phyloP scores from a whole-genome alignment of 2,113 vertebrate species.

The Oncorhynchus tshawytscha region DNA sequence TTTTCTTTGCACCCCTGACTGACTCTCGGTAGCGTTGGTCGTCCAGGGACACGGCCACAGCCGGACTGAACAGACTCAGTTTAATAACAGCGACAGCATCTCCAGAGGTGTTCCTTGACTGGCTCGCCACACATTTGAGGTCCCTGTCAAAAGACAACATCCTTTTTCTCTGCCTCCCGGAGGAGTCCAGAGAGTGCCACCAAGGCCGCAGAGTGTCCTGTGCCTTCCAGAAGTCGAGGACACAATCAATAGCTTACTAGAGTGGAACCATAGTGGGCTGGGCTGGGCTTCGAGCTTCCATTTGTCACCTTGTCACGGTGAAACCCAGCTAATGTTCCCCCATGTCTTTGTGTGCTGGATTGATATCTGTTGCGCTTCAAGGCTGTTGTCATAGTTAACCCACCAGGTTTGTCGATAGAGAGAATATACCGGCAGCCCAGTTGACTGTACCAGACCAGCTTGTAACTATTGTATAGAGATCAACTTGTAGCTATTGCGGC shows the following conservation, averaged over 20 bases:
- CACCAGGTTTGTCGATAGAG: conserved; percentile 17
- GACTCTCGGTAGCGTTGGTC: conserved; percentile 43
- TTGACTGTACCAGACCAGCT: too few relatives aligned
- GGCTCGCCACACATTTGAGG: conserved; percentile 51
- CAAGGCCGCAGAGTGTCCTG: conserved; percentile 44
- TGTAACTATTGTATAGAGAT: not conserved
- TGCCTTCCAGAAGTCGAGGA: conserved; percentile 39
- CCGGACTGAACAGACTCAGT: conserved; percentile 58
- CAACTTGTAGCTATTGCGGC: not conserved
- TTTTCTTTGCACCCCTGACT: conserved; percentile 36
- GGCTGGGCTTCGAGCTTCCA: conserved; percentile 51
- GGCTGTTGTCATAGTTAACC: conserved; percentile 17
- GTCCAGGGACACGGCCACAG: conserved; percentile 40
- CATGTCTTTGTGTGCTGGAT: conserved; percentile 41
- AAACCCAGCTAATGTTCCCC: conserved; percentile 69
- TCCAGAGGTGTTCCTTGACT: conserved; percentile 55
- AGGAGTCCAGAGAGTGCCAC: conserved; percentile 59
- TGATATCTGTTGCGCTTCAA: conserved; percentile 64
- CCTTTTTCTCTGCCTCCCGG: conserved; percentile 53
- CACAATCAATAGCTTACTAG: conserved; percentile 73
- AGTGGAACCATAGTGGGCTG: conserved; percentile 67
- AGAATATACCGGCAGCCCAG: conserved; percentile 11
- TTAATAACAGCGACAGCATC: conserved; percentile 56
- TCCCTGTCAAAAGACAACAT: conserved; percentile 52
- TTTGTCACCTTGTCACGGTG: conserved; percentile 72